Evolutionary conservation across 2,797 vertebrate species (phyloP), one percentile per base, ranked within the genome.

Genomic region (Hydrolagus colliei): DNA sequence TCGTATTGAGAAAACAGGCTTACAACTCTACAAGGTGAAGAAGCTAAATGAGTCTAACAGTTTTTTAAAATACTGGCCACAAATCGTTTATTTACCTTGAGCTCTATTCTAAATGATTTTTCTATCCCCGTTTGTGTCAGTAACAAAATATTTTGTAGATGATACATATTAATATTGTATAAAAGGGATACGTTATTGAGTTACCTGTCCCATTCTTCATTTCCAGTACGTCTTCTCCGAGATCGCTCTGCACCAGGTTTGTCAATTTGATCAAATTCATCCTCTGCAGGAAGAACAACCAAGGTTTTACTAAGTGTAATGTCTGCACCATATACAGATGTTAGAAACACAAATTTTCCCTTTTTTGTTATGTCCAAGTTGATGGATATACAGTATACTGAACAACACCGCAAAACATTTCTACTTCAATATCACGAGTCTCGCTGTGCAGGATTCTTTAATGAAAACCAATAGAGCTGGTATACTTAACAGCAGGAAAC

Each of bases 241-340:
- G 96, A 98, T 71, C 97, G 94, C 91, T 99, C 97, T 10, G 97
- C 96, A 87, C 97, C 98, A 16, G 98, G 98, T 91, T 99, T 99
- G 92, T 98, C 96, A 91, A 97, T 97, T 86, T 97, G 95, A 91
- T 96, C 96, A 91, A 98, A 98, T 90, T 96, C 96, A 88, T 96
- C 96, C 91, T 97, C 98, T 99, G 93, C 61, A 90, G 89, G 88
- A 72, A 89, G 87, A 87, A 76, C 65, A 90, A 73, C 14, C 32
- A 84, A 71, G 68, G 9, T 16, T 22, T 27, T 67, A 86, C 20
- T 12, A 67, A 59, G 72, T 59, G 76, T 41, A 86, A 73, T 35
- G 67, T 9, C 20, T 74, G 76, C 72, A 75, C 22, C 72, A 20
- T 86, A 86, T 9, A 32, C 63, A 63, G 32, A 35, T 16, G n/a